Conservation (phyloP, 2,888 invertebrate species). For the Camponotus fellah region DNA sequence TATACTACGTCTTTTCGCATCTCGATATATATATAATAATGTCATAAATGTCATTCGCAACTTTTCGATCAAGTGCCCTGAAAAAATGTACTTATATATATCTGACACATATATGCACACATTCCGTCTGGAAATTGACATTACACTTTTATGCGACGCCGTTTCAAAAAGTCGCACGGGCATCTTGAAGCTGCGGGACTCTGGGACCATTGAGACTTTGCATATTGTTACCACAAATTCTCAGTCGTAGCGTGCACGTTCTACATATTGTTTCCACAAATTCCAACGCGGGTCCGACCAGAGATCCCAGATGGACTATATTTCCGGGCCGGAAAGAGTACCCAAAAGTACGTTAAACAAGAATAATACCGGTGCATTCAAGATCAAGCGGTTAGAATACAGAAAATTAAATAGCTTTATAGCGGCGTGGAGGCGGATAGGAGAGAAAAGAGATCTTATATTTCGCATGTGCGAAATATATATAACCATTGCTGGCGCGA, state of each 20-base stretch:
- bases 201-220: slow-evolving; percentile 23
- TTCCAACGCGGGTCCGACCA: background rate
- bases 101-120: background rate
- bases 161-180: slow-evolving; percentile 31
- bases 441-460: slow-evolving; percentile 28
- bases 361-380: slow-evolving; percentile 10
- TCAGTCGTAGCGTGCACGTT: slow-evolving; percentile 27
- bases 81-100: slow-evolving; percentile 12
- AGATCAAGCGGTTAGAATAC: slow-evolving; percentile 20
- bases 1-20: slow-evolving; percentile 12
- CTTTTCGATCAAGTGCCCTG: slow-evolving; percentile 42
- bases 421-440: slow-evolving; percentile 48
- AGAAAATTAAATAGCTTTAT: slow-evolving; percentile 48
- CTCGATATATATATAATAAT: slow-evolving; percentile 45
- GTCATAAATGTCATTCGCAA: slow-evolving; percentile 52
- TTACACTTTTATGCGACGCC: slow-evolving; percentile 40
- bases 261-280: slow-evolving; percentile 56
- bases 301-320: slow-evolving; percentile 35
- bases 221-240: slow-evolving; percentile 50
- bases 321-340: slow-evolving; percentile 29
- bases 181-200: slow-evolving; percentile 15
- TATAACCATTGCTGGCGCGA: slow-evolving; percentile 43
- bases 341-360: slow-evolving; percentile 53
- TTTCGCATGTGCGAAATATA: slow-evolving; percentile 51
- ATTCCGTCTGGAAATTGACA: slow-evolving; percentile 35